Base-by-base conservation (phyloP, 1,140 invertebrate genomes). In the Pteromalus puparum region DNA sequence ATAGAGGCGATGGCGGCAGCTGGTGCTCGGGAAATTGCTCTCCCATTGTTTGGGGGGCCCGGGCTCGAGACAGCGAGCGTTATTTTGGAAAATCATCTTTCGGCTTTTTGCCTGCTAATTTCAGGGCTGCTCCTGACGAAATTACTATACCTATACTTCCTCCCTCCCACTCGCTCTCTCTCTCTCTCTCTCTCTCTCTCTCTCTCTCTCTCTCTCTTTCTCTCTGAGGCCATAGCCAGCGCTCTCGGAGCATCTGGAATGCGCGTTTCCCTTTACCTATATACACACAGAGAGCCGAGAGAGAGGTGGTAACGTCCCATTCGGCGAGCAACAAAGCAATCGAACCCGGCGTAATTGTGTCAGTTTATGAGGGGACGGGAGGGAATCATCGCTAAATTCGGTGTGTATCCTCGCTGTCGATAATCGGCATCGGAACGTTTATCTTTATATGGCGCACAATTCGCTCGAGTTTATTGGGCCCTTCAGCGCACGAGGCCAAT, bases 81-180 rank as follows among this genome's bases (percentile, higher is more conserved):
- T 91, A 91, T 91, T 92, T 92, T 90, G 89, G 91, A 92, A 93
- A 92, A 92, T 91, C 90, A 91, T 91, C 89, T 88, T 88, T 89
- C 87, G 85, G 87, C 85, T 89, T 89, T 91, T 91, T 90, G 89
- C 87, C 88, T 88, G 91, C 90, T 92, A 92, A 92, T 92, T 92
- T 90, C 75, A 83, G 84, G 85, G 84, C 79, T 77, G 74, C 83
- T 86, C 86, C 85, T 85, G 80, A 86, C 87, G 74, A 90, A 91
- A 91, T 92, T 90, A 91, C 86, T 89, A 78, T 82, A 87, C 86
- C 89, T 87, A n/a, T n/a, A 89, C 88, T 91, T 91, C 90, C 89
- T 90, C 86, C 67, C 48, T 48, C 26, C 38, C 34, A 26, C 26
- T 75, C 21, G 18, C 7, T 7, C 24, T 53, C 74, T 76, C 42